Conservation (phyloP, 2,888 invertebrate species). For the Anoncus sp. region DNA sequence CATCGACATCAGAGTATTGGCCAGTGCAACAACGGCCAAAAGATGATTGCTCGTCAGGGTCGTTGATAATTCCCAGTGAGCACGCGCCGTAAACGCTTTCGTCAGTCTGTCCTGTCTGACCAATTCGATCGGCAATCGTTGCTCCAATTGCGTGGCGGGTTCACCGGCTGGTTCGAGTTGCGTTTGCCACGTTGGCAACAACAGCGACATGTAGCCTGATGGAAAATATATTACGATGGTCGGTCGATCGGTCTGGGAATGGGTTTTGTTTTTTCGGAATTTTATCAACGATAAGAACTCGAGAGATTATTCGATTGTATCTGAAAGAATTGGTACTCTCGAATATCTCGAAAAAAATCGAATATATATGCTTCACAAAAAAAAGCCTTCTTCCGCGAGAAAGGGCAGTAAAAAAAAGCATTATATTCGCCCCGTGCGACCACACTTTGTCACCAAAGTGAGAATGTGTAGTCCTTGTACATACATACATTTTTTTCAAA, state of each 20-base stretch:
- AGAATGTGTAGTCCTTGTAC: no score
- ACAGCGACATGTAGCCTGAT: constrained; percentile 94
- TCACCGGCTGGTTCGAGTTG: constrained; percentile 82
- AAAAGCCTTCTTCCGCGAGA: neutral
- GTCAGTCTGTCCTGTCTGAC: constrained; percentile 91
- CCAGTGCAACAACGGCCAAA: constrained; percentile 95
- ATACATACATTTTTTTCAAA: no score
- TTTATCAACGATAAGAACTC: no score
- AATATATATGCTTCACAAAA: neutral
- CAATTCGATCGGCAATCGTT: constrained; percentile 89
- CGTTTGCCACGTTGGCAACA: constrained; percentile 95
- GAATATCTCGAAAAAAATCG: no score
- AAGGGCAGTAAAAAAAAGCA: no score
- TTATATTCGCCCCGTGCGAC: no score
- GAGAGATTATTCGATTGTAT: no score
- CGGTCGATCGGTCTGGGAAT: no score
- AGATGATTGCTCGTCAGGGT: constrained; percentile 98
- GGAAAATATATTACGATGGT: neutral
- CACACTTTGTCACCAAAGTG: no score
- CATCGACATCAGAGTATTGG: constrained; percentile 99
- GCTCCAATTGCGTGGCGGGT: constrained; percentile 81
- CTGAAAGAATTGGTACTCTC: no score
- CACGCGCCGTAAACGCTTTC: constrained; percentile 92
- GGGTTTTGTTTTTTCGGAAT: no score
- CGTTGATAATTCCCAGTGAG: constrained; percentile 98